Conservation (phyloP, 2,888 invertebrate genomes). For the Scrobipalpa costella region DNA sequence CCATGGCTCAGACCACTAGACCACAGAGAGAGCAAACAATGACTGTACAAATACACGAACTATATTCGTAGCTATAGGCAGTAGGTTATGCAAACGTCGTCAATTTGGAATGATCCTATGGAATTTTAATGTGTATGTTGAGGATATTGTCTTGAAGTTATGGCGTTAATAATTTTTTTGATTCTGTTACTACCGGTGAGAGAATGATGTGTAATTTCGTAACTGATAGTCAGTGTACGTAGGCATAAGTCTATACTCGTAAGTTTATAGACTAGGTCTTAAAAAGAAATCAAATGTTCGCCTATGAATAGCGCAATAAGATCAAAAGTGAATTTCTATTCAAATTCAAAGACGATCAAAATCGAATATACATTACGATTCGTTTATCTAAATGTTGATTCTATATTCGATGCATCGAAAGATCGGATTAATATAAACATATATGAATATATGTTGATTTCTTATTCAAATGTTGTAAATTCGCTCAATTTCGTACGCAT, state of each 20-base stretch:
- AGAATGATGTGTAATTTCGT: no score
- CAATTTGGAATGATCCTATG: constrained; percentile 1
- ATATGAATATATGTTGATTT: neutral
- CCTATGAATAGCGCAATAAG: constrained; percentile 5
- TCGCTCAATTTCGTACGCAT: constrained; percentile 9
- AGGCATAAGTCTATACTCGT: no score
- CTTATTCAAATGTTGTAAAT: constrained; percentile 12
- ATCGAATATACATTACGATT: neutral
- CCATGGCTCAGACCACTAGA: no score
- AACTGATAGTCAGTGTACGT: no score
- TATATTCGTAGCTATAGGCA: neutral
- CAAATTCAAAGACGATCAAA: constrained; percentile 1
- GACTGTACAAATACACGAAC: neutral
- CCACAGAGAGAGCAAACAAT: constrained; percentile 7
- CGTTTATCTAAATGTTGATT: neutral
- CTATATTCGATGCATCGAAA: constrained; percentile 4
- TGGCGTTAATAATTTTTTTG: no score
- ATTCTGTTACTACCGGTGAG: no score
- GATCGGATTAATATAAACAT: constrained; percentile 4
- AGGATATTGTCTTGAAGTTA: no score
- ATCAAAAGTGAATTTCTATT: constrained; percentile 6
- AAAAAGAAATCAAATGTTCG: neutral
- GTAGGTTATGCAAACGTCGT: constrained; percentile 2
- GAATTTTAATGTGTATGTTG: neutral
- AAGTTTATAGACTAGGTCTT: neutral